phyloP scores from a whole-genome alignment of 2,888 invertebrate species.

The Parelbella ahira region DNA sequence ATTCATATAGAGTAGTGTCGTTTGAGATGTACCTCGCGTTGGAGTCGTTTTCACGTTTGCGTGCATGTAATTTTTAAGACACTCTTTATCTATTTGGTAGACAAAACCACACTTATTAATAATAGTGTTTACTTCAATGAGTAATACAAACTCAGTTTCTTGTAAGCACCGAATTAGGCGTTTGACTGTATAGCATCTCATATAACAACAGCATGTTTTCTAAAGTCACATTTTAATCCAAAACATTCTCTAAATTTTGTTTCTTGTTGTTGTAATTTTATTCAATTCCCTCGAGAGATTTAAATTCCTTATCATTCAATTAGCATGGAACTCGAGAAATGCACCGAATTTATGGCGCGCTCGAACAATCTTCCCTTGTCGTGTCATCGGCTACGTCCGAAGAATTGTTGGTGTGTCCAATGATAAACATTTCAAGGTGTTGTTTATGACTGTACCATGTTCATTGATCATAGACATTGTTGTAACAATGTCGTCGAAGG shows the following conservation, averaged over 20 bases:
- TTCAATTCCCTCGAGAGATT: constrained; percentile 18
- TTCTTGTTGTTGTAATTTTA: constrained; percentile 3
- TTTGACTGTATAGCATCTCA: no score
- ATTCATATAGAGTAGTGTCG: constrained; percentile 34
- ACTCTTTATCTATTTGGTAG: no score
- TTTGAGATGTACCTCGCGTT: constrained; percentile 18
- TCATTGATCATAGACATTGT: constrained; percentile 23
- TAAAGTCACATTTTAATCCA: no score
- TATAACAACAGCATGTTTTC: no score
- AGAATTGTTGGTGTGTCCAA: constrained; percentile 19
- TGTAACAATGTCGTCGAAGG: constrained; percentile 24
- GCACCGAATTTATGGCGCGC: constrained; percentile 16
- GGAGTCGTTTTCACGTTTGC: constrained; percentile 23
- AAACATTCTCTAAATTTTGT: no score
- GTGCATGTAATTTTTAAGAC: constrained; percentile 26
- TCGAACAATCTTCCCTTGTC: constrained; percentile 8
- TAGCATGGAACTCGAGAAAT: constrained; percentile 23
- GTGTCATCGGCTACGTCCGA: constrained; percentile 9
- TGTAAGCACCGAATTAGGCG: no score
- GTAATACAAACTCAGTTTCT: no score
- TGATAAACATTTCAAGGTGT: constrained; percentile 23
- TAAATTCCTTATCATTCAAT: constrained; percentile 18
- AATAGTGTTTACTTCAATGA: no score
- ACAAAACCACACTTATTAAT: no score
- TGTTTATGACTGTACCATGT: constrained; percentile 22